phyloP scores from a whole-genome alignment of 2,113 vertebrate genomes.

The Stegostoma tigrinum region DNA sequence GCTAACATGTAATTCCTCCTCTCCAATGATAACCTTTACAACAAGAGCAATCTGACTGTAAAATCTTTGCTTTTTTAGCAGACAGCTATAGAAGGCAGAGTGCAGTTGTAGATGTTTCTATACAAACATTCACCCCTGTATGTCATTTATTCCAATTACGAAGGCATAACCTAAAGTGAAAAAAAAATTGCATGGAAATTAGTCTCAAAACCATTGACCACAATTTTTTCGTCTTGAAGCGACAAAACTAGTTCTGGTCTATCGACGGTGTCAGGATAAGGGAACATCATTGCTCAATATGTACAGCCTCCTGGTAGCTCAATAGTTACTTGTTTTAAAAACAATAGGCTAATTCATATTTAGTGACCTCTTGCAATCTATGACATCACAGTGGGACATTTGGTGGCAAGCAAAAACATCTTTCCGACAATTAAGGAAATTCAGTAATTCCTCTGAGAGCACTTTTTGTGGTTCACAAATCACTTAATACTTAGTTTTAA shows the following conservation, averaged over 20 bases:
- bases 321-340: background rate
- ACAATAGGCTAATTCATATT: background rate
- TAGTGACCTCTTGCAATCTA: background rate
- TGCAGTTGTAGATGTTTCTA: background rate
- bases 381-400: background rate
- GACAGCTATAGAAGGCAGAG: background rate
- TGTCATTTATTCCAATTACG: background rate
- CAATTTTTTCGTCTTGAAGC: background rate
- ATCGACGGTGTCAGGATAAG: background rate
- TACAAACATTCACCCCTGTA: background rate
- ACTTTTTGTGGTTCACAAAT: background rate
- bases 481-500: background rate
- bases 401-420: background rate
- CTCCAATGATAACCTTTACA: background rate
- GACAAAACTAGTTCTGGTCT: background rate
- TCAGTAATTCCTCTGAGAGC: background rate
- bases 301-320: background rate
- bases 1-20: background rate
- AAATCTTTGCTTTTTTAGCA: slow-evolving; percentile 15
- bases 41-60: background rate
- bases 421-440: background rate
- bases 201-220: background rate
- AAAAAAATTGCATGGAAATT: background rate
- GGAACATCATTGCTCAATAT: background rate
- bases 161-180: background rate